Conservation (phyloP, 2,888 invertebrate genomes). For the Cordilura impudica region DNA sequence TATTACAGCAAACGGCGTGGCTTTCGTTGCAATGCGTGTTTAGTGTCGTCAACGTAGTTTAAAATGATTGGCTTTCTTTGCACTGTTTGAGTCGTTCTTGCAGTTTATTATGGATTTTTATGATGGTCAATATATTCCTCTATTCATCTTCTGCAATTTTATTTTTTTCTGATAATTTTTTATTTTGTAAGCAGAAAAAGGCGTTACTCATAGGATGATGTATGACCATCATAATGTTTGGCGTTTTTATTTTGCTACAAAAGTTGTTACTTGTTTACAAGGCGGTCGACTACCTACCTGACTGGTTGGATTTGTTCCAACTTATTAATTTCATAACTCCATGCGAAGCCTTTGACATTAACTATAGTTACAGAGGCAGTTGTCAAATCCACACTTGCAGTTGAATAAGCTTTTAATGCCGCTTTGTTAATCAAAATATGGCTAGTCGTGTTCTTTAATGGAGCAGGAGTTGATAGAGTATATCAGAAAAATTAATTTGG, state of each 20-base stretch:
- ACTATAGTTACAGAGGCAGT: slow-evolving; percentile 8
- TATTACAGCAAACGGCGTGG: slow-evolving; percentile 24
- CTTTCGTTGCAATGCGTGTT: slow-evolving; percentile 30
- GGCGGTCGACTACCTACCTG: slow-evolving; percentile 39
- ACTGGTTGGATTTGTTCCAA: not conserved
- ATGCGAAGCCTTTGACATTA: slow-evolving; percentile 1
- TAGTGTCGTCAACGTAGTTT: slow-evolving; percentile 46
- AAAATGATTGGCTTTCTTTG: slow-evolving; percentile 29
- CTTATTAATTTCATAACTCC: not conserved
- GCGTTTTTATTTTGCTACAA: not conserved
- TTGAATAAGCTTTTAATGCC: slow-evolving; percentile 21
- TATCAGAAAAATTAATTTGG: too few relatives aligned
- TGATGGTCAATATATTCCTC: not conserved
- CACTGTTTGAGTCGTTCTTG: not conserved
- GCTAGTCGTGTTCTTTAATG: too few relatives aligned
- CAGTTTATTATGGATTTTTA: not conserved
- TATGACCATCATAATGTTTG: slow-evolving; percentile 17
- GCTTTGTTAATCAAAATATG: too few relatives aligned
- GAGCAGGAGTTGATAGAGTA: too few relatives aligned
- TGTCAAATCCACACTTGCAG: slow-evolving; percentile 41
- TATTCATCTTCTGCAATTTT: not conserved
- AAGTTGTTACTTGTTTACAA: slow-evolving; percentile 45
- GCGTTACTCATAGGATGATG: slow-evolving; percentile 22
- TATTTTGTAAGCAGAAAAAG: slow-evolving; percentile 3
- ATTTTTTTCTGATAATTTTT: not conserved